Conservation (phyloP, 2,888 invertebrate species). For the Dilophus febrilis region DNA sequence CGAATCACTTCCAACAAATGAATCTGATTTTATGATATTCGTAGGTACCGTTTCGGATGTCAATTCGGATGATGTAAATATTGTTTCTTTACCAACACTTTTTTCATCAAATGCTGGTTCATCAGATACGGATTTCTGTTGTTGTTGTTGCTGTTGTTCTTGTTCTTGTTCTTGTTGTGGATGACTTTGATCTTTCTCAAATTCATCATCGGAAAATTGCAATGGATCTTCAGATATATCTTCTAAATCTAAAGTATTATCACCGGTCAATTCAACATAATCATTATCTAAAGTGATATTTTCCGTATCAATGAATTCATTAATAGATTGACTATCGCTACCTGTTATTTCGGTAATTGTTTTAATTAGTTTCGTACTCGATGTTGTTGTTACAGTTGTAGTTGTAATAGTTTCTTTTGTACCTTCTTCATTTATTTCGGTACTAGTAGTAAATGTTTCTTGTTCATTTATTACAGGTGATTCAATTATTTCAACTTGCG, state of each 20-base stretch:
- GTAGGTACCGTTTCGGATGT: not conserved
- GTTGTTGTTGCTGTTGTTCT: not conserved
- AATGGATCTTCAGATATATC: constrained; percentile 26
- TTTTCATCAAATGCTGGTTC: not conserved
- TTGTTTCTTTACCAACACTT: not conserved
- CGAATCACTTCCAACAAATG: constrained; percentile 5
- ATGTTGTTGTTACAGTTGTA: no score
- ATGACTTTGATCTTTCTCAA: constrained; percentile 5
- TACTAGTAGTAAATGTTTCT: not conserved
- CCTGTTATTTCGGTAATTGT: not conserved
- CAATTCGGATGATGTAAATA: constrained; percentile 1
- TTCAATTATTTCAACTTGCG: no score
- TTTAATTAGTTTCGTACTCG: not conserved
- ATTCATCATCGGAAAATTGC: constrained; percentile 24
- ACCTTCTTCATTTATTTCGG: not conserved
- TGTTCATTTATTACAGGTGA: not conserved
- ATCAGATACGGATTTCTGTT: constrained; percentile 2
- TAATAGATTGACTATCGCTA: not conserved
- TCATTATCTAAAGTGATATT: constrained; percentile 5
- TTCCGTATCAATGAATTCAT: constrained; percentile 2
- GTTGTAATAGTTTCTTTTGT: not conserved
- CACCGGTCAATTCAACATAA: constrained; percentile 20
- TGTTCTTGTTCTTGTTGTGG: not conserved
- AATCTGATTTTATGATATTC: not conserved
- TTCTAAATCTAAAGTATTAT: constrained; percentile 19